A percentile compares a stretch with the other conserved stretches of the same genome.
Conservation (phyloP, 2,888 invertebrate species). For the Patella pellucida region DNA sequence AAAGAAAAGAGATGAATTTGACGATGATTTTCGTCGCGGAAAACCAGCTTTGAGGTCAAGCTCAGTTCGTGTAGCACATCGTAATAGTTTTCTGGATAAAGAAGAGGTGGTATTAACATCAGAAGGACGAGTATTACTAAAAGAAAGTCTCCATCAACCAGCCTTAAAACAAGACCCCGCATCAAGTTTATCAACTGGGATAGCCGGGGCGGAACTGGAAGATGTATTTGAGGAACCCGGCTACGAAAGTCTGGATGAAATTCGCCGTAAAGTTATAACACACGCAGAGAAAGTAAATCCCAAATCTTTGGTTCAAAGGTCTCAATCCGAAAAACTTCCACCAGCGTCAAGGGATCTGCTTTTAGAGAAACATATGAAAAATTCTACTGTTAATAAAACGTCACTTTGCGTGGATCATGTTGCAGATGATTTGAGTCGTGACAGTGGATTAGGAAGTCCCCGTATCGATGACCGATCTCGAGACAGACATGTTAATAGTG, state of each 20-base stretch:
- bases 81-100: slow-evolving; percentile 31
- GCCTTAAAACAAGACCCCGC: background rate
- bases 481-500: slow-evolving; percentile 22
- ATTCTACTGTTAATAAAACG: slow-evolving; percentile 9
- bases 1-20: slow-evolving; percentile 22
- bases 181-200: slow-evolving; percentile 19
- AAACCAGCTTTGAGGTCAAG: slow-evolving; percentile 13
- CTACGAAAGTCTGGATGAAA: slow-evolving; percentile 50
- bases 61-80: slow-evolving; percentile 20
- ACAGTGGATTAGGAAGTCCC: slow-evolving; percentile 39
- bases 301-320: slow-evolving; percentile 4
- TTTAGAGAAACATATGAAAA: slow-evolving; percentile 3
- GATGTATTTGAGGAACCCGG: slow-evolving; percentile 35
- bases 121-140: slow-evolving; percentile 13
- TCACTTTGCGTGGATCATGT: background rate
- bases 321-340: background rate
- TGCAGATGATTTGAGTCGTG: slow-evolving; percentile 25
- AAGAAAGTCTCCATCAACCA: background rate
- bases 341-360: background rate
- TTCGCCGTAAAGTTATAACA: slow-evolving; percentile 38
- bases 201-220: slow-evolving; percentile 12
- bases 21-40: slow-evolving; percentile 11
- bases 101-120: slow-evolving; percentile 40
- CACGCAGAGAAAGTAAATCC: slow-evolving; percentile 16
- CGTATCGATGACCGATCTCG: slow-evolving; percentile 22